Evolutionary conservation across 2,113 vertebrate genomes (phyloP).

Genomic region (Apeltes quadracus): DNA sequence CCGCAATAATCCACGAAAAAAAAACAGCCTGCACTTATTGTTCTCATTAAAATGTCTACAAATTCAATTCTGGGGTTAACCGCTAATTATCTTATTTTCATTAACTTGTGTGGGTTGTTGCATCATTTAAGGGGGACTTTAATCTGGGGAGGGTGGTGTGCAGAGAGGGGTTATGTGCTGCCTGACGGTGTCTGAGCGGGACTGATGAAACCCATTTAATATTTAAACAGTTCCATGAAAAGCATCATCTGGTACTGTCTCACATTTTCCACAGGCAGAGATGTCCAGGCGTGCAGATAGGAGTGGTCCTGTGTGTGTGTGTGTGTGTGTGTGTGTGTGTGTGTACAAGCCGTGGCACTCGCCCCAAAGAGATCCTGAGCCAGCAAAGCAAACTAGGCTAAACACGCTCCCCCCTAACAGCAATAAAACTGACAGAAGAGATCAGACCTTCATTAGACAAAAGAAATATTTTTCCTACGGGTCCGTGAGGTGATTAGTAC

Average conservation of each 20-base stretch:
- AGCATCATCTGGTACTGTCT: conserved; percentile 60
- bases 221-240: conserved; percentile 46
- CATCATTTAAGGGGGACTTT: background rate
- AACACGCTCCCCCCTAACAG: conserved; percentile 40
- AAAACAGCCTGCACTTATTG: conserved; percentile 32
- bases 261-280: conserved; percentile 74
- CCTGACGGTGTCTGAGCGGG: background rate
- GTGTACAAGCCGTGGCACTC: conserved; percentile 54
- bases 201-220: conserved; percentile 58
- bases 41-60: conserved; percentile 27
- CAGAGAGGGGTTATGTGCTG: background rate
- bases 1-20: conserved; percentile 27
- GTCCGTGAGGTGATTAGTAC: conserved; percentile 32
- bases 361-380: conserved; percentile 52
- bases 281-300: conserved; percentile 62
- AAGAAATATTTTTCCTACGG: conserved; percentile 41
- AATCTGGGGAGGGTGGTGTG: background rate
- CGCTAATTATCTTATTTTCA: conserved; percentile 5
- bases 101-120: no score
- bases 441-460: conserved; percentile 49
- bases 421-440: conserved; percentile 25
- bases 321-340: background rate
- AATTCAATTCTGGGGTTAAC: conserved; percentile 36
- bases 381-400: conserved; percentile 48
- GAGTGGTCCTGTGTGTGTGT: conserved; percentile 42